Evolutionary conservation across 1,140 invertebrate genomes (phyloP).

Genomic region (Bombus polaris): DNA sequence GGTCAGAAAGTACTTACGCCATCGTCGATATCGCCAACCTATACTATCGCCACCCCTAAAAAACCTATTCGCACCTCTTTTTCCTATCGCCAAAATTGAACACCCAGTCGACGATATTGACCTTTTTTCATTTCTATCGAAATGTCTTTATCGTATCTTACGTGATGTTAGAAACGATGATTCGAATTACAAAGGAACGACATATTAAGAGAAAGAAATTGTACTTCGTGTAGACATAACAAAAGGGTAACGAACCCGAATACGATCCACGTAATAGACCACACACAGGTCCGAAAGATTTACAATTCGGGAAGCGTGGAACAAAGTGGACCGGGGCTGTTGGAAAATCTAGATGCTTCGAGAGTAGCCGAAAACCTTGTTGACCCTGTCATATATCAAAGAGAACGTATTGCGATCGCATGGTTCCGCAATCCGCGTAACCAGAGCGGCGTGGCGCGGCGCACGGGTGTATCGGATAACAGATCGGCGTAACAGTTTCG

Average conservation of each 20-base stretch:
- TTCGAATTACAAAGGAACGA: too few species aligned
- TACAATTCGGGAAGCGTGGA: background rate
- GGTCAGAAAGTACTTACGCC: constrained; percentile 46
- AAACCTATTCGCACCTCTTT: constrained; percentile 36
- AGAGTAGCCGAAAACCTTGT: background rate
- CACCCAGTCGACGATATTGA: background rate
- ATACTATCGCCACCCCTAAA: constrained; percentile 44
- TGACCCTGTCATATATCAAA: constrained; percentile 26
- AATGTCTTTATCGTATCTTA: background rate
- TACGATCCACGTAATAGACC: background rate
- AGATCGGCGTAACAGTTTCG: constrained; percentile 56
- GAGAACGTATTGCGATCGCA: constrained; percentile 2
- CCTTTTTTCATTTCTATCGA: background rate
- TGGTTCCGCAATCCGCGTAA: constrained; percentile 20
- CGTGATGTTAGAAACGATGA: too few species aligned
- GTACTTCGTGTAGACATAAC: background rate
- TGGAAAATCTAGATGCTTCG: background rate
- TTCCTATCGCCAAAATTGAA: background rate
- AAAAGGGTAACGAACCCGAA: background rate
- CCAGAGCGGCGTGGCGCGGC: background rate
- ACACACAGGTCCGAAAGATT: background rate
- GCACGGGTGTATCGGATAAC: constrained; percentile 35
- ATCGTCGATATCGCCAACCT: constrained; percentile 38
- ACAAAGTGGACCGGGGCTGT: too few species aligned
- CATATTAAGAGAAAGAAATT: background rate